Base-by-base conservation (phyloP, 2,797 vertebrate genomes). In the Pterois miles region DNA sequence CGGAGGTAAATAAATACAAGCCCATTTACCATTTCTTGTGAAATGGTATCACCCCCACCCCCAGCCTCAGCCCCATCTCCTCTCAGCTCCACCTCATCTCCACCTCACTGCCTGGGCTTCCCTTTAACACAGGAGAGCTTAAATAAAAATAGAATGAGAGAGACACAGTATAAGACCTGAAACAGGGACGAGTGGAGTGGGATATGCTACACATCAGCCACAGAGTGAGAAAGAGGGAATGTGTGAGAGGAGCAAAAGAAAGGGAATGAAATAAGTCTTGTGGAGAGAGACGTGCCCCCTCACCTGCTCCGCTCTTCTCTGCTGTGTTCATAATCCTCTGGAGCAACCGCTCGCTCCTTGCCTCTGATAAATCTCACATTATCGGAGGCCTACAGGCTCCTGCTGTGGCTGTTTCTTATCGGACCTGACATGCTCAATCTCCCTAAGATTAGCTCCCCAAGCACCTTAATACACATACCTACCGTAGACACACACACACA, bases 281-380 rank as follows among this genome's bases (percentile, higher is more conserved):
- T 64, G 63, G 60, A 75, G 70, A 73, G 70, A 54, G 78, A 76
- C 46, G 23, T 75, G 74, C 59, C 67, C 70, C 63, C 84, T 88
- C 82, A 76, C 71, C 85, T 74, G 54, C 87, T 71, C 64, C 3
- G 22, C 56, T 77, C 48, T 29, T 56, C 74, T 48, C 62, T 54
- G 68, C 67, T 73, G 65, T 78, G 67, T 78, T 84, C 77, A 84
- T 86, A 82, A 83, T 64, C 82, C 83, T 83, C 74, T 64, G 2
- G 25, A 76, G 85, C 50, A 58, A 31, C 13, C 9, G 46, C 73
- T 75, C 18, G 33, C 72, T 68, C 50, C 85, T 65, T 69, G 86
- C 81, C 81, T 90, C 90, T 92, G 92, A 94, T 94, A 94, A 94
- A 94, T 94, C 93, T 93, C 83, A 91, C 91, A 93, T 92, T 94